A percentile compares a stretch with the other conserved stretches of the same genome.
Conservation (phyloP, 1,140 invertebrate species). For the Drosophila nasuta region DNA sequence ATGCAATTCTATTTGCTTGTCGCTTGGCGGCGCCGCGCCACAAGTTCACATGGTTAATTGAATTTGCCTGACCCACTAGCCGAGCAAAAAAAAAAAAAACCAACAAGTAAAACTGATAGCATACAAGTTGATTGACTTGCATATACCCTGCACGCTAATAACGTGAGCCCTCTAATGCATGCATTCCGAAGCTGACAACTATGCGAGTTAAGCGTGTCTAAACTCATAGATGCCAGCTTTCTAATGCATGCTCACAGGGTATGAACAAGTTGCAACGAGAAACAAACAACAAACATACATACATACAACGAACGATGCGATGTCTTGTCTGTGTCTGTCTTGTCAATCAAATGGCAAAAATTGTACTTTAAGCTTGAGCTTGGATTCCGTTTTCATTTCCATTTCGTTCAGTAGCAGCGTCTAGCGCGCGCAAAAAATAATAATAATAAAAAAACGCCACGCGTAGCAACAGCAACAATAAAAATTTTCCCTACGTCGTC, state of each 20-base stretch:
- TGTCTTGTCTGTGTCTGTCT: not conserved
- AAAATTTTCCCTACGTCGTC: constrained; percentile 23
- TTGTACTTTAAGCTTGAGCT: constrained; percentile 66
- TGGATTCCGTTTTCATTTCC: constrained; percentile 58
- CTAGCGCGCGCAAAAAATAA: not conserved
- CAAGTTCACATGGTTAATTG: constrained; percentile 80
- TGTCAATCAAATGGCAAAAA: constrained; percentile 66
- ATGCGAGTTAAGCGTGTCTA: not conserved
- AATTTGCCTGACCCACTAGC: constrained; percentile 78
- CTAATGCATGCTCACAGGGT: constrained; percentile 19
- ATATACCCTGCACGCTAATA: constrained; percentile 18
- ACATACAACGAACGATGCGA: not conserved
- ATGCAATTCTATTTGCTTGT: constrained; percentile 70
- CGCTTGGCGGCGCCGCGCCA: constrained; percentile 66
- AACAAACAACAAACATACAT: too few relatives aligned
- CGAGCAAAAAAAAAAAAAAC: constrained; percentile 29
- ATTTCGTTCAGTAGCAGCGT: constrained; percentile 51
- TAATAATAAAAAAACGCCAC: constrained; percentile 37
- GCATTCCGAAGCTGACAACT: too few relatives aligned
- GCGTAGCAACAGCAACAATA: constrained; percentile 58
- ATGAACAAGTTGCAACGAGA: constrained; percentile 1
- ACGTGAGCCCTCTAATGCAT: too few relatives aligned
- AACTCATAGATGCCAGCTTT: constrained; percentile 1
- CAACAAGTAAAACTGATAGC: constrained; percentile 1
- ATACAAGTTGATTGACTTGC: constrained; percentile 1